These are phyloP conservation scores for Fringilla coelebs DNA, from an alignment of 2,797 vertebrate genomes.

Conservation along the genomic window DNA sequence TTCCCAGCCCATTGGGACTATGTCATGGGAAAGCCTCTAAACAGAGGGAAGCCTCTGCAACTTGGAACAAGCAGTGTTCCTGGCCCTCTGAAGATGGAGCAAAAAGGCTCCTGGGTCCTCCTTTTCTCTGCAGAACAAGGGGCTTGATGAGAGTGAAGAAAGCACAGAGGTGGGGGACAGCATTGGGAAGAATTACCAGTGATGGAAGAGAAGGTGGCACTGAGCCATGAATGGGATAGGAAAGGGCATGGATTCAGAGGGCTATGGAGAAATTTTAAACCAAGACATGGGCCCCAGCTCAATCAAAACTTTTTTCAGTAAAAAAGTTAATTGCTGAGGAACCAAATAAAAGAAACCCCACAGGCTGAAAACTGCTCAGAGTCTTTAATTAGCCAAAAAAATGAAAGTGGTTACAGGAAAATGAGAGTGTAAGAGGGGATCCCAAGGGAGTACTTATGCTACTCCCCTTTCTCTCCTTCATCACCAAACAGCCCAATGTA, in stretches of 20 bases:
- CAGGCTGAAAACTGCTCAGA: slow-evolving; percentile 70
- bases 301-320: slow-evolving; percentile 73
- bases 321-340: slow-evolving; percentile 75
- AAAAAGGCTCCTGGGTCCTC: background rate
- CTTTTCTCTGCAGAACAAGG: background rate
- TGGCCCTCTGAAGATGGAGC: background rate
- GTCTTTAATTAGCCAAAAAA: slow-evolving; percentile 78
- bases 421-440: slow-evolving; percentile 55
- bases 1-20: background rate
- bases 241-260: background rate
- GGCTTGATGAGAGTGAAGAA: background rate
- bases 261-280: background rate
- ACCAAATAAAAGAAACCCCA: slow-evolving; percentile 77
- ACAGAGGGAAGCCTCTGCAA: background rate
- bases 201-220: background rate
- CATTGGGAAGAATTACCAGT: background rate
- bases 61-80: background rate
- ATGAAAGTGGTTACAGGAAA: slow-evolving; percentile 65
- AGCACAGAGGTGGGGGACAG: background rate
- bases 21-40: background rate
- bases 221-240: background rate
- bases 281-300: slow-evolving; percentile 37
- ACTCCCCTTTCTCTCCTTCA: slow-evolving; percentile 10
- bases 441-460: slow-evolving; percentile 10
- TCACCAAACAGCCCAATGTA: slow-evolving; percentile 27